Percentiles rank a stretch among this genome's conserved stretches.
phyloP scores from a whole-genome alignment of 92 coral and sea anemone genomes.

The Blastomussa wellsi region DNA sequence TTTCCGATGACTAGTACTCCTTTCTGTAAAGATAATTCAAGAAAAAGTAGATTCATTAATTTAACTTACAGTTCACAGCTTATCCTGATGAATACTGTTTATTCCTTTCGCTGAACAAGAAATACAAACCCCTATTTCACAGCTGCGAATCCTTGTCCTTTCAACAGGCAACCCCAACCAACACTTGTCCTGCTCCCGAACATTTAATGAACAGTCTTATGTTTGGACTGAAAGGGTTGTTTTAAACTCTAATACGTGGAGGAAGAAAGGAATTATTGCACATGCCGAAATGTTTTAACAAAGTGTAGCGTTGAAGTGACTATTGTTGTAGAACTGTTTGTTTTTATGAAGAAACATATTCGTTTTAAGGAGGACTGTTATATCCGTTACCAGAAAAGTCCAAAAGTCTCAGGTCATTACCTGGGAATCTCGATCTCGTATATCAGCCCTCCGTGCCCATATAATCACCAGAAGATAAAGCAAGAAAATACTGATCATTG shows the following conservation, averaged over 20 bases:
- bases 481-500: slow-evolving; percentile 56
- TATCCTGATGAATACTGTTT: neutral
- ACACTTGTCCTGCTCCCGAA: no score
- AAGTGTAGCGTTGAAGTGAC: no score
- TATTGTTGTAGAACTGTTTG: no score
- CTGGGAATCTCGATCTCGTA: slow-evolving; percentile 51
- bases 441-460: slow-evolving; percentile 88
- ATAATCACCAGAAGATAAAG: slow-evolving; percentile 63
- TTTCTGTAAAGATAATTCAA: slow-evolving; percentile 24
- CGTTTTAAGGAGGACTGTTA: neutral
- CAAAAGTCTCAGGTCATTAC: slow-evolving; percentile 7
- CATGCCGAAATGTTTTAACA: no score
- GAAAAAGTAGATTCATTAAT: neutral
- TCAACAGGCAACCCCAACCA: no score
- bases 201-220: no score
- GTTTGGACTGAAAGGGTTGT: no score
- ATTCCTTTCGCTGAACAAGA: neutral
- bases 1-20: slow-evolving; percentile 56
- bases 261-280: no score
- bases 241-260: no score
- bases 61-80: neutral
- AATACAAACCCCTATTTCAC: neutral
- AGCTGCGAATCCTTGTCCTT: no score
- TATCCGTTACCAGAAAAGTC: neutral
- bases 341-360: no score